These are phyloP conservation scores for Drosophila mauritiana DNA, from an alignment of 1,140 invertebrate species.

Conservation along the genomic window DNA sequence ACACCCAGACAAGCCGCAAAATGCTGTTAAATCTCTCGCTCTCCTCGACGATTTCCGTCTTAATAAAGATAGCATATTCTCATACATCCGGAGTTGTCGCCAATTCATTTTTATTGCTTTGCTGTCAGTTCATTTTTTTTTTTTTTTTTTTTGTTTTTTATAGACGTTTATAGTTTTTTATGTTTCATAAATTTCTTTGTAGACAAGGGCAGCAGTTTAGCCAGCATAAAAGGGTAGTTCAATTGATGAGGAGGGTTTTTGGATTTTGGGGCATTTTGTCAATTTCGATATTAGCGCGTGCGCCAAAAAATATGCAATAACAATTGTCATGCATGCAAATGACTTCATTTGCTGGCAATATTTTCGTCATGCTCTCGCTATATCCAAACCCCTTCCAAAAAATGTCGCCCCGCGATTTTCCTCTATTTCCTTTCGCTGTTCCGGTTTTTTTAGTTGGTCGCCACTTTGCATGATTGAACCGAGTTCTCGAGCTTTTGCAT, in stretches of 20 bases:
- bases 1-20: slow-evolving; percentile 50
- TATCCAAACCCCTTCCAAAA: background rate
- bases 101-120: slow-evolving; percentile 77
- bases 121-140: slow-evolving; percentile 7
- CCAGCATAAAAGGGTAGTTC: slow-evolving; percentile 70
- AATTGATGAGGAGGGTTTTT: slow-evolving; percentile 34
- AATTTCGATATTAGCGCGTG: slow-evolving; percentile 73
- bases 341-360: slow-evolving; percentile 73
- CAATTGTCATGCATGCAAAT: slow-evolving; percentile 84
- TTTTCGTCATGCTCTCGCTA: slow-evolving; percentile 36
- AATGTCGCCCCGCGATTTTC: background rate
- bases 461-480: slow-evolving; percentile 79
- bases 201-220: slow-evolving; percentile 1
- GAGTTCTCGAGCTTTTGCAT: slow-evolving; percentile 27
- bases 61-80: slow-evolving; percentile 74
- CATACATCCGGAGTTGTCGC: slow-evolving; percentile 77
- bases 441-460: slow-evolving; percentile 14
- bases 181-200: slow-evolving; percentile 67
- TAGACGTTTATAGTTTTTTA: slow-evolving; percentile 81
- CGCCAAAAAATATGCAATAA: slow-evolving; percentile 77
- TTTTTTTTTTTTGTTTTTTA: slow-evolving; percentile 56
- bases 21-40: slow-evolving; percentile 48
- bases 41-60: slow-evolving; percentile 11
- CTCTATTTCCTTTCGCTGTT: slow-evolving; percentile 1
- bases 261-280: slow-evolving; percentile 58